Evolutionary conservation across 37 sponge, comb jelly and placozoan species (phyloP).

Genomic region (Chondrosia reniformis): DNA sequence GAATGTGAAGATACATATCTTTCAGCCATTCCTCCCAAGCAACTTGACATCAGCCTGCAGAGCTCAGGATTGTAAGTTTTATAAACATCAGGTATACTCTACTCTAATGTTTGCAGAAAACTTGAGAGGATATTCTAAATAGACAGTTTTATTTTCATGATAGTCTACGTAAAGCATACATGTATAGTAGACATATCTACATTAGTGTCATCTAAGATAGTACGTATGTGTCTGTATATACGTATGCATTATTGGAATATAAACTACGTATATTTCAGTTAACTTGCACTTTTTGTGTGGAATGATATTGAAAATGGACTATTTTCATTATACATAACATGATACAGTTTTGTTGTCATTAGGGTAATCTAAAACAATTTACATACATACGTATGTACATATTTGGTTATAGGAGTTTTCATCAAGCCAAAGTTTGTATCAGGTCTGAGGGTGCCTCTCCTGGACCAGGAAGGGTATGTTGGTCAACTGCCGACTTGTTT

Average conservation of each 20-base stretch:
- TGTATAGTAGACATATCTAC: too few relatives aligned
- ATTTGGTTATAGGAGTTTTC: slow-evolving; percentile 6
- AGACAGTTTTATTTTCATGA: too few relatives aligned
- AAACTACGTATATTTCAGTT: not conserved
- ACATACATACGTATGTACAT: too few relatives aligned
- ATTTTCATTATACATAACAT: too few relatives aligned
- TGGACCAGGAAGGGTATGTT: slow-evolving; percentile 17
- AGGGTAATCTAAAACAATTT: too few relatives aligned
- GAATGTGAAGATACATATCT: slow-evolving; percentile 71
- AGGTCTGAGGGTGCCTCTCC: slow-evolving; percentile 67
- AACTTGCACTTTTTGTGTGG: not conserved
- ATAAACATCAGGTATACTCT: too few relatives aligned
- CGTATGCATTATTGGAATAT: not conserved
- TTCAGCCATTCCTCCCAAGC: slow-evolving; percentile 73
- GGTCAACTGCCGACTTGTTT: not conserved
- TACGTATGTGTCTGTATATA: not conserved
- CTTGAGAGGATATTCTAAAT: too few relatives aligned
- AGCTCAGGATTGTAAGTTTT: slow-evolving; percentile 57
- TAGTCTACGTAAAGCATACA: too few relatives aligned
- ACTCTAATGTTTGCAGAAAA: too few relatives aligned
- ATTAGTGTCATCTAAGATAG: too few relatives aligned
- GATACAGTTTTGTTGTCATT: too few relatives aligned
- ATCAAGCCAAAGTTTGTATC: slow-evolving; percentile 42
- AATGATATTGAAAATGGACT: too few relatives aligned
- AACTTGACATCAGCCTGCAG: slow-evolving; percentile 46